A percentile compares a stretch with the other conserved stretches of the same genome.
These are phyloP conservation scores for Callocephalon fimbriatum DNA, from an alignment of 2,113 vertebrate genomes.

Conservation along the genomic window DNA sequence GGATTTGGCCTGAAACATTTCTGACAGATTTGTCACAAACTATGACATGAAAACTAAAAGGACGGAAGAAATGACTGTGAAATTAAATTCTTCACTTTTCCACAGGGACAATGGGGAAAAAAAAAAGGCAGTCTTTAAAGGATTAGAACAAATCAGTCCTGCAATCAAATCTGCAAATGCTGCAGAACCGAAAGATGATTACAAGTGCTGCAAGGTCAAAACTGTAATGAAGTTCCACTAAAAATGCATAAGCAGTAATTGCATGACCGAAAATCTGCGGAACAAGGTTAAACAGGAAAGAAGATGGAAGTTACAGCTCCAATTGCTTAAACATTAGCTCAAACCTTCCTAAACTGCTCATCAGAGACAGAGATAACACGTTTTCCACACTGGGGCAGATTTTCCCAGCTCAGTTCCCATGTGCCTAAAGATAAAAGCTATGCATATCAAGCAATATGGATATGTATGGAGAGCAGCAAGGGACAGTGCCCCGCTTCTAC, in stretches of 20 bases:
- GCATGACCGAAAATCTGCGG: not conserved
- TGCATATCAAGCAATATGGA: not conserved
- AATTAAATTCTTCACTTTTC: conserved; percentile 25
- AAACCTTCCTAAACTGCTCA: not conserved
- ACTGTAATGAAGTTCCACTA: conserved; percentile 7
- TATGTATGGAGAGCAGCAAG: not conserved
- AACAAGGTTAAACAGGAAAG: not conserved
- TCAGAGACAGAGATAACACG: not conserved
- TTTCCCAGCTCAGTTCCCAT: not conserved
- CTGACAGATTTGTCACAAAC: not conserved
- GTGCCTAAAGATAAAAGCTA: not conserved
- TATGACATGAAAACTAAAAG: not conserved
- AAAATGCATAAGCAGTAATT: not conserved
- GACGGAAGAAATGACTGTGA: not conserved
- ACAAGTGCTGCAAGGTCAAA: not conserved
- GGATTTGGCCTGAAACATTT: not conserved
- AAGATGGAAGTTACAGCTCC: not conserved
- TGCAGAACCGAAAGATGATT: not conserved
- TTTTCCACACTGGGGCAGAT: not conserved
- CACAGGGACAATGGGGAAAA: not conserved
- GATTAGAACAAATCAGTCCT: not conserved
- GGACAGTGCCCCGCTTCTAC: not conserved
- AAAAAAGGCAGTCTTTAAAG: not conserved
- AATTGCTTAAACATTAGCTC: not conserved
- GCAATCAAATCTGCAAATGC: conserved; percentile 19